phyloP scores from a whole-genome alignment of 2,888 invertebrate species.

The Campoletis raptor region DNA sequence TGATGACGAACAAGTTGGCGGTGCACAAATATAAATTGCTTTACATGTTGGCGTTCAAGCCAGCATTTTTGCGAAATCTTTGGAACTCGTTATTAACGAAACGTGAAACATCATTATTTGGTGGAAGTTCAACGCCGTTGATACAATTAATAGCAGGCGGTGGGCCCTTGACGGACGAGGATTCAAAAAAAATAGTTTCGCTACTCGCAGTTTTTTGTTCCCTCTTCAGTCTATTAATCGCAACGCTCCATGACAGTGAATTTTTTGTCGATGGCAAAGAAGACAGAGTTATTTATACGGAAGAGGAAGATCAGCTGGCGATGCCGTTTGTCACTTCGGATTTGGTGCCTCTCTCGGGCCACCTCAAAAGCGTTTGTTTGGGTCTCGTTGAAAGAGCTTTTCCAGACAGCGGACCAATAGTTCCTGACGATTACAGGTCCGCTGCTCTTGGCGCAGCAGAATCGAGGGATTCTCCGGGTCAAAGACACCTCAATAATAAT shows the following conservation, averaged over 20 bases:
- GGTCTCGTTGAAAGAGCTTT: constrained; percentile 95
- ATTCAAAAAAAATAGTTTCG: constrained; percentile 90
- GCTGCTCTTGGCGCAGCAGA: constrained; percentile 81
- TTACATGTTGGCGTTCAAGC: constrained; percentile 93
- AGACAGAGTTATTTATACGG: constrained; percentile 70
- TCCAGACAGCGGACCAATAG: constrained; percentile 90
- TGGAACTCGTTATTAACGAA: constrained; percentile 87
- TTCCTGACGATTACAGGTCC: constrained; percentile 88
- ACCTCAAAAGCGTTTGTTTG: constrained; percentile 92
- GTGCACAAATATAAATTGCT: constrained; percentile 93
- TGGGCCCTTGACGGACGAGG: constrained; percentile 86
- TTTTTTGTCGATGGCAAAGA: constrained; percentile 86
- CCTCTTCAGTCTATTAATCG: constrained; percentile 91
- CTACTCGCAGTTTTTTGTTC: constrained; percentile 94
- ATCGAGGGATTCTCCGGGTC: constrained; percentile 35
- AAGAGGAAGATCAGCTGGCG: constrained; percentile 76
- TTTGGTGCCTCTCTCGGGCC: constrained; percentile 90
- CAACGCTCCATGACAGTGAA: constrained; percentile 94
- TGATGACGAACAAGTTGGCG: constrained; percentile 92
- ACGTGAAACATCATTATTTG: constrained; percentile 85
- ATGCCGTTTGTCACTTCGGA: constrained; percentile 92
- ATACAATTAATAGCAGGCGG: constrained; percentile 90
- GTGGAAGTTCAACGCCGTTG: constrained; percentile 86
- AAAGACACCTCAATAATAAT: background rate
- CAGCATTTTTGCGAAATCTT: constrained; percentile 90